Conservation (phyloP, 2,888 invertebrate genomes). For the Drosophila kambysellisi region DNA sequence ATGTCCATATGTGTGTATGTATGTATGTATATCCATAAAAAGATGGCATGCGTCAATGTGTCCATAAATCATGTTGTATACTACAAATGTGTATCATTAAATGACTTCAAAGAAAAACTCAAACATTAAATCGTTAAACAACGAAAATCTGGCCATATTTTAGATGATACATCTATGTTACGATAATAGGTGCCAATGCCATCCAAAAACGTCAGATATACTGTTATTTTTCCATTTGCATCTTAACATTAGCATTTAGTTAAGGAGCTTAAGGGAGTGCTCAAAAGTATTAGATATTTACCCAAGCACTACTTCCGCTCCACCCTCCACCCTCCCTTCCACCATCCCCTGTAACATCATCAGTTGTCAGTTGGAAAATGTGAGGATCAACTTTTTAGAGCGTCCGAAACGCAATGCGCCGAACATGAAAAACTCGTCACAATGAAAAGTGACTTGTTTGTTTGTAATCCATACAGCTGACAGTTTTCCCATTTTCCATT, state of each 20-base stretch:
- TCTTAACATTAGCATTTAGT: background rate
- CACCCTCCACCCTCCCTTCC: background rate
- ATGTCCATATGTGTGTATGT: too few relatives aligned
- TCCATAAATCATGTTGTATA: background rate
- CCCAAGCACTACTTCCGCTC: background rate
- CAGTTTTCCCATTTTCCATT: slow-evolving; percentile 7
- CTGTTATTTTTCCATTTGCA: background rate
- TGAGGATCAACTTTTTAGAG: slow-evolving; percentile 11
- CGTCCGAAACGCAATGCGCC: slow-evolving; percentile 11
- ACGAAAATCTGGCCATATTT: background rate
- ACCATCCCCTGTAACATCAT: background rate
- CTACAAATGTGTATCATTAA: background rate
- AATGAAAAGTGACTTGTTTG: background rate
- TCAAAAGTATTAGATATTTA: background rate
- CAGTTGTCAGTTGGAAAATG: background rate
- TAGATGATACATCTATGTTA: background rate
- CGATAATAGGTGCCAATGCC: background rate
- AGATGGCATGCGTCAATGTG: background rate
- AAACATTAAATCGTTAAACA: background rate
- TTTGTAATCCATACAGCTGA: slow-evolving; percentile 3
- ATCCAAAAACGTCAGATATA: background rate
- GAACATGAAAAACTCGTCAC: slow-evolving; percentile 38
- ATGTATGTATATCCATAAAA: background rate
- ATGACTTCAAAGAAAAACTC: background rate
- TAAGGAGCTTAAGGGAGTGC: background rate